Evolutionary conservation across 2,888 invertebrate species (phyloP), one percentile per base, ranked within the genome.

Genomic region (Dione juno): DNA sequence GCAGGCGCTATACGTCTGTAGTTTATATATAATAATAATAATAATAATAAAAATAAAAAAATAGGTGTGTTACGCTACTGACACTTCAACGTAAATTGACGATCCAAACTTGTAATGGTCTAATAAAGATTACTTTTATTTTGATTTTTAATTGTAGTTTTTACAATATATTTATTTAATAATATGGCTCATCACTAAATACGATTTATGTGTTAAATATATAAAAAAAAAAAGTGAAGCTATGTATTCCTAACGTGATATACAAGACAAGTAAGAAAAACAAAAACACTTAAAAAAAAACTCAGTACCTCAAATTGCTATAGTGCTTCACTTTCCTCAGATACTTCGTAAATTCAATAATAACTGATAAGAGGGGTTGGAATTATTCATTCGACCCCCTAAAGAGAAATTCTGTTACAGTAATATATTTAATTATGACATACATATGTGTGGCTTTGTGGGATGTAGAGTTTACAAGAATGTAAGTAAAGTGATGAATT

Each of bases 381-480:
- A 54, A 54, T 54, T 54, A 54, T 16, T 37, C 35, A 54, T 54
- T 35, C 35, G 54, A 37, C 54, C 54, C 54, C 53, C 54, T 28
- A 37, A 37, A 54, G 35, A 28, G 53, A 35, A 37, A 35, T n/a
- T 37, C 54, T n/a, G 10, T 54, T 54, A 54, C 54, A 5, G 37
- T 54, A 54, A 54, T 54, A 37, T 54, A 54, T 37, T 54, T 54
- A n/a, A 54, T 54, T 54, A 37, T 54, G 35, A 37, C 35, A 16
- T 37, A 48, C 16, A 54, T 28, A 54, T 54, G 37, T 54, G n/a
- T 37, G 54, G 5, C 35, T 54, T 37, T n/a, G 35, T 35, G n/a
- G 54, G 28, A 54, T 28, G 19, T 52, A 52, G 35, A 37, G 37
- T 54, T 54, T 37, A 35, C 9, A 11, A n/a, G 9, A 54, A 5